Conservation (phyloP, 2,113 vertebrate genomes). For the Cheirogaleus medius region DNA sequence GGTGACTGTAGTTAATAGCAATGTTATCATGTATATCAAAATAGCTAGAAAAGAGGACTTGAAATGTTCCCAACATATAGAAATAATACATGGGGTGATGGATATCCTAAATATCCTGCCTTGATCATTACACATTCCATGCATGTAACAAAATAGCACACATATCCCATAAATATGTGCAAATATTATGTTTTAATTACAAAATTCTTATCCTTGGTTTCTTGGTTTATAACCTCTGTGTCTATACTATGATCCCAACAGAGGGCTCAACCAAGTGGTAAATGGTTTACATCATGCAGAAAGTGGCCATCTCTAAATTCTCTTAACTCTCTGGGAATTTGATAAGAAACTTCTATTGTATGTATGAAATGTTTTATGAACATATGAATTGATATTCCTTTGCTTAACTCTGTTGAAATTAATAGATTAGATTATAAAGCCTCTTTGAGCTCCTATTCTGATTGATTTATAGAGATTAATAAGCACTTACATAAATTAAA, state of each 20-base stretch:
- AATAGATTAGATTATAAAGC: background rate
- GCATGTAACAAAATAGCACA: background rate
- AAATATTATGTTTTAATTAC: background rate
- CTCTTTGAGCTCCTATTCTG: background rate
- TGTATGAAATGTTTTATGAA: background rate
- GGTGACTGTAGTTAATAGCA: background rate
- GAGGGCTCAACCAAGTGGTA: background rate
- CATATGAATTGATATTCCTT: background rate
- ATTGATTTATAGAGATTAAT: background rate
- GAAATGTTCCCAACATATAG: too few species aligned
- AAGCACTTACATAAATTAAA: background rate
- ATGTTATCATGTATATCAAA: background rate
- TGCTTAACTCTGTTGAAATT: background rate
- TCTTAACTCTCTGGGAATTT: background rate
- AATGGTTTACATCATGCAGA: background rate
- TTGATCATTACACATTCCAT: background rate
- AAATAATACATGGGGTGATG: background rate
- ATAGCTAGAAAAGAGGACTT: too few species aligned
- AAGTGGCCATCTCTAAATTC: background rate
- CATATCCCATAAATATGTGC: too few species aligned
- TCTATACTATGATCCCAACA: rapidly evolving
- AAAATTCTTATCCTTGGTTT: background rate
- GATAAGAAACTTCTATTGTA: background rate
- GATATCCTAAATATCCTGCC: background rate
- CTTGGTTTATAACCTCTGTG: background rate